Evolutionary conservation across 53 echinoderm and acorn worm genomes (phyloP), one percentile per base, ranked within the genome.

Genomic region (Apostichopus leukothele): DNA sequence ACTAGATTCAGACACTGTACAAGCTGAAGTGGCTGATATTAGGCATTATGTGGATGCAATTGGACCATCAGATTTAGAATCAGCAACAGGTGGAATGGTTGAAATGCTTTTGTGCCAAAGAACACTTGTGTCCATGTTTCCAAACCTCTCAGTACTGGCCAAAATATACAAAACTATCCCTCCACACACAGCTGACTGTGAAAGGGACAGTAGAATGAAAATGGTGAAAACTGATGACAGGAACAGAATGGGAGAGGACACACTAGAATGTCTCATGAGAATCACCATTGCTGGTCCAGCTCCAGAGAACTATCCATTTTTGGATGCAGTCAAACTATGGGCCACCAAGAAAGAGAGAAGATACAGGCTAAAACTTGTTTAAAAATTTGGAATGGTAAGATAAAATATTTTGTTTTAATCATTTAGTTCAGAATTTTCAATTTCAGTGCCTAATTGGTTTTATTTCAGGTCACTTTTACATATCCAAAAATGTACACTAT

Each of bases 171-270:
- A 79, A 9, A 51, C 51, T 13, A 8, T 13, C 8, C 79, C 79
- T 7, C 79, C 52, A 2, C 54, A 79, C 53, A 53, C 52, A 5
- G 79, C 51, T 39, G 52, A 79, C 16, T 79, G 84, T 14, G 26
- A 84, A 9, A 84, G 84, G 60, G 84, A 84, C 18, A 21, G 25
- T 4, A 14, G 25, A 8, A 66, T 84, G 84, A 84, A 54, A n/a
- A 22, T 84, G 14, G 60, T 60, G 9, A 84, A 84, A 20, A 55
- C 59, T 9, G 2, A 84, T 7, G 9, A 22, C 12, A 84, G 84
- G 61, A 84, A 84, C 84, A 84, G 27, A 54, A 60, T 84, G 84
- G 25, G 84, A 20, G 84, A 61, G 55, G 84, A 84, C 61, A 84
- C 53, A 21, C 23, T 63, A 22, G 84, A 84, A 16, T 84, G 16